Evolutionary conservation across 2,888 invertebrate genomes (phyloP).

Genomic region (Lathronympha strigana): DNA sequence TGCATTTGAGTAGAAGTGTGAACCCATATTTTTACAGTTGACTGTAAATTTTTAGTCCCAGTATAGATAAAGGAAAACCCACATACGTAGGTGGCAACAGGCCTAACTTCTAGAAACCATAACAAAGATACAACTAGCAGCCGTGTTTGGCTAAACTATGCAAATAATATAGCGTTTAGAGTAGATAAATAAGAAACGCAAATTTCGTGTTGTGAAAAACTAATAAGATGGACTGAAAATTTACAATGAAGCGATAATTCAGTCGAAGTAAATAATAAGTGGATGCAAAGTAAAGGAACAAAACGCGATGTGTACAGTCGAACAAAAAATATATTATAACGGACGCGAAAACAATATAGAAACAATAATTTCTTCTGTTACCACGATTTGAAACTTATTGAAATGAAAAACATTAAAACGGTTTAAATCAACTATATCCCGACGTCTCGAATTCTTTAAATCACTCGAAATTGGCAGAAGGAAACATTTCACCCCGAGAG

Average conservation of each 20-base stretch:
- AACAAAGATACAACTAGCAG: conserved; percentile 32
- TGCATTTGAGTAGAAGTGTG: too few species aligned
- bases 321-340: not conserved
- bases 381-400: too few species aligned
- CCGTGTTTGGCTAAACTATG: conserved; percentile 33
- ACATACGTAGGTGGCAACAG: conserved; percentile 1
- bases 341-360: not conserved
- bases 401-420: too few species aligned
- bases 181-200: conserved; percentile 39
- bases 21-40: too few species aligned
- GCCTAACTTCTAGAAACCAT: conserved; percentile 14
- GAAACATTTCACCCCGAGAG: too few species aligned
- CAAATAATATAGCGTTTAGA: conserved; percentile 19
- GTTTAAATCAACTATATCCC: too few species aligned
- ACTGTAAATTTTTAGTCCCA: too few species aligned
- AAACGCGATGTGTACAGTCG: conserved; percentile 32
- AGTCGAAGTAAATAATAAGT: conserved; percentile 47
- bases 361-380: too few species aligned
- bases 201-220: conserved; percentile 52
- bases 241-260: conserved; percentile 62
- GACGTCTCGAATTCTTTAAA: too few species aligned
- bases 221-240: conserved; percentile 53
- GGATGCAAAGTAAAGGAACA: conserved; percentile 27
- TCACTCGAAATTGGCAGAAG: too few species aligned
- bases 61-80: conserved; percentile 20